These are phyloP conservation scores for Cichlasoma orientale DNA, from an alignment of 2,797 vertebrate genomes.

Conservation along the genomic window DNA sequence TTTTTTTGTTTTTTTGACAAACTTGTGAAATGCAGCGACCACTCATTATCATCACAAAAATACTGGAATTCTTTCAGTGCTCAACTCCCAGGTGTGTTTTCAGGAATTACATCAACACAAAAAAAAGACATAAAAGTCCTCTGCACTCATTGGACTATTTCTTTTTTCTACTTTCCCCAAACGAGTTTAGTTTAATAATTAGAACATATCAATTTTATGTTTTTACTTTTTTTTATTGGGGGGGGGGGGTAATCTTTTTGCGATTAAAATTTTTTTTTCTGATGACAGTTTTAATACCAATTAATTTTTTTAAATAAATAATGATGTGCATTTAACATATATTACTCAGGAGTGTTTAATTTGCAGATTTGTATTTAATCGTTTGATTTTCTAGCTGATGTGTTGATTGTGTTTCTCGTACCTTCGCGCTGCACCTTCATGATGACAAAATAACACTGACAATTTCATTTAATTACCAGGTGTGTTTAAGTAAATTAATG, in stretches of 20 bases:
- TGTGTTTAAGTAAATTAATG: background rate
- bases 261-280: no score
- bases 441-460: background rate
- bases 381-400: background rate
- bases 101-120: background rate
- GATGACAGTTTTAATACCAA: no score
- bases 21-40: slow-evolving; percentile 15
- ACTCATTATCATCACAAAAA: background rate
- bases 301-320: background rate
- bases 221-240: background rate
- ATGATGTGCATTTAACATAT: background rate
- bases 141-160: background rate
- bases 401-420: background rate
- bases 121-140: background rate
- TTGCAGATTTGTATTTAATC: background rate
- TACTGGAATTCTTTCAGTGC: background rate
- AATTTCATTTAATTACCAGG: background rate
- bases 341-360: background rate
- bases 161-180: background rate
- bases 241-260: no score
- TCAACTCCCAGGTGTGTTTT: background rate
- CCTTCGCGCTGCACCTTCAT: background rate
- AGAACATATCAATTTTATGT: background rate
- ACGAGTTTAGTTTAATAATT: background rate
- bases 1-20: background rate